A percentile compares a stretch with the other conserved stretches of the same genome.
Conservation (phyloP, 1,140 invertebrate genomes). For the Lamellibrachia luymesi region DNA sequence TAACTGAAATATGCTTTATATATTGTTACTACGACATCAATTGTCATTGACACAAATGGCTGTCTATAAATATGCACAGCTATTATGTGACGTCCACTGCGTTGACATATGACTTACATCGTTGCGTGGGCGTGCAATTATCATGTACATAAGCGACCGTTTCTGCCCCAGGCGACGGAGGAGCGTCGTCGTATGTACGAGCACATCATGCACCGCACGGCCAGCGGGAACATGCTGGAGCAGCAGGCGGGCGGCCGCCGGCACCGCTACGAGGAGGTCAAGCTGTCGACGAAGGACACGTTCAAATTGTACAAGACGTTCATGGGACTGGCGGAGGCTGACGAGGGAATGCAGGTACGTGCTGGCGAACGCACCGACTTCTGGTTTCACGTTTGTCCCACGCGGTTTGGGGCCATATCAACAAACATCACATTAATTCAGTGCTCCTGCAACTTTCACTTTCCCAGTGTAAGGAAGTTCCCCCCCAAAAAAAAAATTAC, state of each 20-base stretch:
- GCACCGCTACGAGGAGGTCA: constrained; percentile 9
- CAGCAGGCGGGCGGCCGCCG: background rate
- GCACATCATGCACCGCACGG: constrained; percentile 38
- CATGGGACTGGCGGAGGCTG: constrained; percentile 29
- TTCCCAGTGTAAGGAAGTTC: too few species aligned
- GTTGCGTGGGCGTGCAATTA: background rate
- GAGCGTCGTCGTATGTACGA: constrained; percentile 47
- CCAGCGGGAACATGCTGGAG: background rate
- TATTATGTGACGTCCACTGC: background rate
- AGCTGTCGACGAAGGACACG: constrained; percentile 28
- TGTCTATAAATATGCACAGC: background rate
- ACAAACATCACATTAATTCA: too few species aligned
- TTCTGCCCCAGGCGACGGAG: constrained; percentile 37
- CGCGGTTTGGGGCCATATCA: too few species aligned
- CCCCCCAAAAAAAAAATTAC: too few species aligned
- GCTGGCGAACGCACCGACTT: too few species aligned
- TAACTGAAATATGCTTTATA: too few species aligned
- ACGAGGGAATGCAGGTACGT: constrained; percentile 18
- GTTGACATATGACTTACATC: background rate
- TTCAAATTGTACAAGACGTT: constrained; percentile 32
- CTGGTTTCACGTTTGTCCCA: too few species aligned
- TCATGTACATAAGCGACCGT: background rate
- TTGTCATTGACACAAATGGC: background rate
- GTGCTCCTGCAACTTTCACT: too few species aligned
- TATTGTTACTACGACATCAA: too few species aligned